Evolutionary conservation across 2,797 vertebrate genomes (phyloP).

Genomic region (Gymnothorax javanicus): DNA sequence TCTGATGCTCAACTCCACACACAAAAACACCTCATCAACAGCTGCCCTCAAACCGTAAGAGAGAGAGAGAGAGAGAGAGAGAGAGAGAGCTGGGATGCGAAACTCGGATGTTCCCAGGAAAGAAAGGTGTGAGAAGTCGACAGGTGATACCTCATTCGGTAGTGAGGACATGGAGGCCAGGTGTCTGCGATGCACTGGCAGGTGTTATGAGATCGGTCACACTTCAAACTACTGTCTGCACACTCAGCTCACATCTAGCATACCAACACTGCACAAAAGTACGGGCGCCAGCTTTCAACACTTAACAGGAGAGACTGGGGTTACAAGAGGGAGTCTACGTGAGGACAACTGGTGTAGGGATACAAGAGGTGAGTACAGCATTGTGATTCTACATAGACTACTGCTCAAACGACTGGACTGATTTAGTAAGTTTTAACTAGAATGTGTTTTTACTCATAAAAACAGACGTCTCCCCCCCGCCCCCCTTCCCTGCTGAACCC

Average conservation of each 20-base stretch:
- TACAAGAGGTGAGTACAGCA: neutral
- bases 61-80: constrained; percentile 14
- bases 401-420: no score
- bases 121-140: constrained; percentile 58
- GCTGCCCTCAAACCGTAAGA: no score
- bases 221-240: constrained; percentile 65
- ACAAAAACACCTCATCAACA: no score
- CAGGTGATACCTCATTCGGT: constrained; percentile 77
- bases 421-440: no score
- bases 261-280: constrained; percentile 61
- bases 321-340: neutral
- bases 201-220: constrained; percentile 61
- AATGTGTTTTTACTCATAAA: no score
- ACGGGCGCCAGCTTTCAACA: constrained; percentile 54
- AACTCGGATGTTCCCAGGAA: constrained; percentile 42
- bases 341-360: neutral
- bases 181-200: constrained; percentile 70
- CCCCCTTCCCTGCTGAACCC: no score
- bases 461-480: no score
- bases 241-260: constrained; percentile 56
- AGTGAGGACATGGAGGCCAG: constrained; percentile 56
- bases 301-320: neutral
- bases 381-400: neutral
- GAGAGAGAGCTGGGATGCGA: constrained; percentile 43
- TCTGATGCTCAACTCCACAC: no score